Evolutionary conservation across 2,797 vertebrate genomes (phyloP).

Genomic region (Buceros bicornis): DNA sequence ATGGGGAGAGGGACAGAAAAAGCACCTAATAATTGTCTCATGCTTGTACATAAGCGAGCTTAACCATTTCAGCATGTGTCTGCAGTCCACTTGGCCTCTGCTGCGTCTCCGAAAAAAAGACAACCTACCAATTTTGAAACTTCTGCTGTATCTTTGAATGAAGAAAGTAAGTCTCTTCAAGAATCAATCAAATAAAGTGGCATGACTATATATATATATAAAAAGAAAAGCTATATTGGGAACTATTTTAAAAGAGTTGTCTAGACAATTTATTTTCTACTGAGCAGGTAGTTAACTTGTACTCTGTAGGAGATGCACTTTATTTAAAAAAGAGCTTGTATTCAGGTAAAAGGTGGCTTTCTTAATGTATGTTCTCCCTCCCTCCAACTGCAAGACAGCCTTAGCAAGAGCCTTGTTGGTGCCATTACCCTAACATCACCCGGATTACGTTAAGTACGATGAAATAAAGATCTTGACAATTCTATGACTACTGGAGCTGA

Average conservation of each 20-base stretch:
- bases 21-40: not conserved
- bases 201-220: not conserved
- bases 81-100: not conserved
- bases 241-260: not conserved
- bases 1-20: not conserved
- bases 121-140: not conserved
- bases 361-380: not conserved
- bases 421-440: conserved; percentile 81
- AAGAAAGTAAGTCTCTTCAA: not conserved
- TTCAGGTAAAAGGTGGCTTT: not conserved
- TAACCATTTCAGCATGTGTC: not conserved
- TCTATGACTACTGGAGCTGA: not conserved
- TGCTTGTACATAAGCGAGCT: not conserved
- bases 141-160: not conserved
- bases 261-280: not conserved
- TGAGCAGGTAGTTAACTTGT: not conserved
- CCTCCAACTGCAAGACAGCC: conserved; percentile 77
- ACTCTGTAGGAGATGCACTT: not conserved
- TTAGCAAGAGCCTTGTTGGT: conserved; percentile 79
- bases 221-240: not conserved
- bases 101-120: not conserved
- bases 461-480: not conserved
- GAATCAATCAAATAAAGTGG: not conserved
- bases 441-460: conserved; percentile 79
- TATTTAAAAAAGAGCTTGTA: not conserved